Base-by-base conservation (phyloP, 2,113 vertebrate genomes). In the Antechinus stuartii region DNA sequence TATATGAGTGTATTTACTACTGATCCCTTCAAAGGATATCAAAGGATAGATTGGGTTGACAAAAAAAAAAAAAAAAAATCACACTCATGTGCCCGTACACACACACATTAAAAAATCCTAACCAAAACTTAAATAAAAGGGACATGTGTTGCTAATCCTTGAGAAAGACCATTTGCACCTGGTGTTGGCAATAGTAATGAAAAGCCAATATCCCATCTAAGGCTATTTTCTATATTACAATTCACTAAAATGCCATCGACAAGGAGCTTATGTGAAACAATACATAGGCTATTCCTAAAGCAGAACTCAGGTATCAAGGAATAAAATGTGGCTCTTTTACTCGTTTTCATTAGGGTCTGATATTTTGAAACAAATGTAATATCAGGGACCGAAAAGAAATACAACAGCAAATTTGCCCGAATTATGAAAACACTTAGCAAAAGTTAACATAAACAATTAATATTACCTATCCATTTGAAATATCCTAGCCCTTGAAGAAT, bases 191-290 rank as follows among this genome's bases (percentile, higher is more conserved):
- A 90, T 94, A 92, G 95, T 90, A 91, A 49, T 52, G 52, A 89
- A 95, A 94, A 46, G 14, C 61, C 2, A 57, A 84, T 68, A 0
- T 10, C 46, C 93, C 92, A 53, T 57, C 26, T 90, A 90, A 30
- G 10, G n/a, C 89, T 93, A 8, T 93, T 93, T 93, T 93, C 89
- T 92, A 12, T 30, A 55, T 25, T 16, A 91, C 11, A 27, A 27
- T 93, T 95, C 42, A 47, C 94, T 76, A 94, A 94, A 96, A 97
- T 90, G 16, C 24, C 92, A 54, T 47, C 0, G 1, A 91, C 52
- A 46, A 96, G 56, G 56, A 35, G 35, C 2, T 93, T 90, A n/a
- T 2, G 3, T 25, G 54, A 96, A 94, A 94, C n/a, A 94, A 90
- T 95, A 91, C 2, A 0, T 19, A 90, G 61, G 27, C 68, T 96